Percentiles rank a stretch among this genome's conserved stretches.
Conservation (phyloP, 2,797 vertebrate genomes). For the Macrochelys suwanniensis region DNA sequence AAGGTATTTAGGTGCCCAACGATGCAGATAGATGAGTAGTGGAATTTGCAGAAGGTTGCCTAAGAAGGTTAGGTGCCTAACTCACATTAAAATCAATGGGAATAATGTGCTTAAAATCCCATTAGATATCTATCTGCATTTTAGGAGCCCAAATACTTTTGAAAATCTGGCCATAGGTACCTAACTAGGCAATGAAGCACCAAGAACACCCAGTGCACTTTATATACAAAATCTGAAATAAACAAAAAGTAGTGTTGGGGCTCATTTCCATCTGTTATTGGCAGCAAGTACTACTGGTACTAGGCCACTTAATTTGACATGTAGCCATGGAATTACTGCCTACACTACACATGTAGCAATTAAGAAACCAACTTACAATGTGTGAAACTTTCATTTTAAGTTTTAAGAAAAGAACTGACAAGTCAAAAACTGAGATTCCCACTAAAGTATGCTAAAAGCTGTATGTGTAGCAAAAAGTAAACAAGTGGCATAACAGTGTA, state of each 20-base stretch:
- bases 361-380: not conserved
- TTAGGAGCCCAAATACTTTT: not conserved
- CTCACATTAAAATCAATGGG: not conserved
- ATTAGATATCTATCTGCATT: not conserved
- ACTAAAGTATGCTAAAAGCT: not conserved
- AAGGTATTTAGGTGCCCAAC: not conserved
- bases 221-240: not conserved
- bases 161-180: not conserved
- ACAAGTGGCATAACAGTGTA: not conserved
- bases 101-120: not conserved
- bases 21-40: not conserved
- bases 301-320: not conserved
- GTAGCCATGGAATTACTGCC: not conserved
- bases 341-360: not conserved
- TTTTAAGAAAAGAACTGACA: not conserved
- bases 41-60: not conserved
- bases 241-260: not conserved
- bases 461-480: not conserved
- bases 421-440: not conserved
- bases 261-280: not conserved
- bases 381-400: not conserved
- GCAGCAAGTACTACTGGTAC: not conserved
- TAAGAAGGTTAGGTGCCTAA: not conserved
- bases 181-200: not conserved
- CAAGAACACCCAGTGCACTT: not conserved